Evolutionary conservation across 92 coral and sea anemone species (phyloP).

Genomic region (Plumapathes pennacea): DNA sequence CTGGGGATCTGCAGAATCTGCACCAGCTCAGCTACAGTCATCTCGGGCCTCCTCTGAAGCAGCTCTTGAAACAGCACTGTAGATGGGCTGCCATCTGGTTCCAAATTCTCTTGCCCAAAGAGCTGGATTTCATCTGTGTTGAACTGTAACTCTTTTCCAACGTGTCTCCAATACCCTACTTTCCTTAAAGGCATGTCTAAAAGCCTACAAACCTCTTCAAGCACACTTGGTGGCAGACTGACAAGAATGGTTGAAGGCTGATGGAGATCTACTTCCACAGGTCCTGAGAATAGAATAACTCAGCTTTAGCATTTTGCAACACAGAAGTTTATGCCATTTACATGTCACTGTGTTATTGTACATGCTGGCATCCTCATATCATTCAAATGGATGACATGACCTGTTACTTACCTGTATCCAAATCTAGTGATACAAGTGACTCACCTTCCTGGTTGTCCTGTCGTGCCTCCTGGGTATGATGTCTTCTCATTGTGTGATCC

Average conservation of each 20-base stretch:
- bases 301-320: no score
- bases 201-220: conserved; percentile 13
- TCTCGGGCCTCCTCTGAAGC: conserved; percentile 3
- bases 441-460: no score
- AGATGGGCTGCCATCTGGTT: conserved; percentile 44
- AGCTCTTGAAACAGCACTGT: conserved; percentile 21
- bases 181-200: conserved; percentile 26
- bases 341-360: no score
- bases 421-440: no score
- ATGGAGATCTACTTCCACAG: no score
- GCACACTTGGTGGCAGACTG: conserved; percentile 25
- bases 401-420: no score
- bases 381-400: no score
- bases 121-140: conserved; percentile 1
- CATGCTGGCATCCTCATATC: no score
- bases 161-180: conserved; percentile 44
- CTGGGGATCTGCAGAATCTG: conserved; percentile 35
- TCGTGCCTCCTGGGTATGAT: no score
- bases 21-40: conserved; percentile 50
- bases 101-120: conserved; percentile 18
- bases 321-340: no score
- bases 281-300: no score
- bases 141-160: conserved; percentile 20
- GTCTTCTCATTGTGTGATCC: no score
- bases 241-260: conserved; percentile 4